phyloP scores from a whole-genome alignment of 2,888 invertebrate genomes.

The Poecilobothrus nobilitatus region DNA sequence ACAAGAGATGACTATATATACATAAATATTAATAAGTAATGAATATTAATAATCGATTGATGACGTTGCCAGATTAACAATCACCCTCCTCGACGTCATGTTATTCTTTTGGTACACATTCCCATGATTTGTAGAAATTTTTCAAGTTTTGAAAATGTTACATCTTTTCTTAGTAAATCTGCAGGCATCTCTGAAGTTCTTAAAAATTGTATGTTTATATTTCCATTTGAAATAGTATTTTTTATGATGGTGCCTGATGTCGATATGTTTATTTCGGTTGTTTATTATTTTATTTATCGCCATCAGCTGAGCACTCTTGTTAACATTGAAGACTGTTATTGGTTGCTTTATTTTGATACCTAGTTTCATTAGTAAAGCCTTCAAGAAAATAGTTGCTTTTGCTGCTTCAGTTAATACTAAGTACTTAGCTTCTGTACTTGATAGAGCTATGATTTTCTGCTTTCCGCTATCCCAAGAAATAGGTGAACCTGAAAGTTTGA shows the following conservation, averaged over 20 bases:
- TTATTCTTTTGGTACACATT: too few relatives aligned
- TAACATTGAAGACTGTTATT: constrained; percentile 22
- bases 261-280: constrained; percentile 23
- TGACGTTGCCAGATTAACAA: too few relatives aligned
- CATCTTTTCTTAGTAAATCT: constrained; percentile 21
- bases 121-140: too few relatives aligned
- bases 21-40: too few relatives aligned
- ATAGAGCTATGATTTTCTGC: constrained; percentile 22
- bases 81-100: too few relatives aligned
- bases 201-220: constrained; percentile 19
- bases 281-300: constrained; percentile 18
- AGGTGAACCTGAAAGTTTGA: constrained; percentile 19
- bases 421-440: constrained; percentile 24
- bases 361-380: constrained; percentile 17
- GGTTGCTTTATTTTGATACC: constrained; percentile 11
- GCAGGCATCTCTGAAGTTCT: constrained; percentile 22
- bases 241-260: constrained; percentile 20
- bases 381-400: constrained; percentile 22
- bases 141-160: too few relatives aligned
- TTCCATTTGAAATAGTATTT: constrained; percentile 16
- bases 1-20: too few relatives aligned
- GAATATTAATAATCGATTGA: too few relatives aligned
- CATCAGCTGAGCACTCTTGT: constrained; percentile 21
- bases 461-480: constrained; percentile 25
- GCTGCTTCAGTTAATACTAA: constrained; percentile 21